phyloP scores from a whole-genome alignment of 2,113 vertebrate genomes.

The Atherinomorus stipes region DNA sequence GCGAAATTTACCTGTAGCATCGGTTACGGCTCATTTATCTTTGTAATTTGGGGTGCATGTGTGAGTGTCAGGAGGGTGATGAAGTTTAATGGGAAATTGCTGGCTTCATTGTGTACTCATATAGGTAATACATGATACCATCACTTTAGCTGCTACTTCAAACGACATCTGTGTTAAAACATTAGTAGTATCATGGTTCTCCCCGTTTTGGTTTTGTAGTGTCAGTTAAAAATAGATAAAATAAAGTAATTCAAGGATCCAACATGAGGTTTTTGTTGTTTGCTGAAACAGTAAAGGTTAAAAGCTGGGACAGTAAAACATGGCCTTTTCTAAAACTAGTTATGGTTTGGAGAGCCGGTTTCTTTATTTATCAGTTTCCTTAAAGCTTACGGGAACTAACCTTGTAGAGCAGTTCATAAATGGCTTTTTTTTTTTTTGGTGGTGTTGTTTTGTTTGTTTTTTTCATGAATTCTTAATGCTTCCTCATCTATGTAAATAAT shows the following conservation, averaged over 20 bases:
- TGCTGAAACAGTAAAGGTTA: no score
- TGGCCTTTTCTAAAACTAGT: background rate
- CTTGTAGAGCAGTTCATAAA: background rate
- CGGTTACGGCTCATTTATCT: conserved; percentile 10
- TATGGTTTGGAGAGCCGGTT: background rate
- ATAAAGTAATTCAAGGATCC: background rate
- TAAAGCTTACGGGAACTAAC: background rate
- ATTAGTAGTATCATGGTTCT: background rate
- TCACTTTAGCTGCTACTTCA: background rate
- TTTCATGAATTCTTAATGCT: background rate
- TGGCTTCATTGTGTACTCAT: background rate
- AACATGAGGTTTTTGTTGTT: no score
- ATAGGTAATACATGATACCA: background rate
- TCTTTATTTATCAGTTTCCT: background rate
- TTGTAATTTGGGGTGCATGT: background rate
- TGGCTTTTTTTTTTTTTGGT: background rate
- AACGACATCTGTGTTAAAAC: background rate
- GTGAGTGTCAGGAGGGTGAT: background rate
- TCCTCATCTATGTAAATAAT: background rate
- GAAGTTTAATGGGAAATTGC: background rate
- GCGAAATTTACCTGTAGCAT: background rate
- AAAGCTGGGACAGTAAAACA: no score
- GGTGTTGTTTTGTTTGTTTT: no score
- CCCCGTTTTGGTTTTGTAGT: background rate
- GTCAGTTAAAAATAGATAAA: background rate